Base-by-base conservation (phyloP, 2,113 vertebrate genomes). In the Raphicerus campestris region DNA sequence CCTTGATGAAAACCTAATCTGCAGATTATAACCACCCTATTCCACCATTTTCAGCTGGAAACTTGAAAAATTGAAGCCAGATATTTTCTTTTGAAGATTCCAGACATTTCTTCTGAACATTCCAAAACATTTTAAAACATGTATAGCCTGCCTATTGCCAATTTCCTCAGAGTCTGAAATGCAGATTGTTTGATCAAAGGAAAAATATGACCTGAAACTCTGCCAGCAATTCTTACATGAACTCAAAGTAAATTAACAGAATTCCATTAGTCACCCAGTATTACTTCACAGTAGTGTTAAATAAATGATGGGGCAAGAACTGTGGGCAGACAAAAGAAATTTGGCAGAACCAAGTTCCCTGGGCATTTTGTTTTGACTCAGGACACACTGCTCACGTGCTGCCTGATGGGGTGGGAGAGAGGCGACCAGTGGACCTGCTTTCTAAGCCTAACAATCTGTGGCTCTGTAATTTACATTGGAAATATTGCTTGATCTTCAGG, bases 191-290 rank as follows among this genome's bases (percentile, higher is more conserved):
- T 88, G 81, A 96, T 88, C 92, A 96, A 97, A 92, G 80, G 30
- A 90, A 94, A 96, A 73, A 75, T 83, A 82, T 32, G n/a, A 96
- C 70, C 73, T 63, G 35, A 15, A 22, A 84, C 26, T 75, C 92
- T 96, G 32, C 70, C 73, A 83, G 60, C 19, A 81, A 85, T 78
- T 96, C 61, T 91, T 94, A 96, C 35, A 58, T 70, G 60, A 88
- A 92, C 7, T 91, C 81, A 96, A 98, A 94, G 87, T 53, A 91
- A 96, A 89, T 86, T 45, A 87, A n/a, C 45, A 94, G 78, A 78
- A 89, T 89, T 70, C 42, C 49, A 78, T 55, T 60, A 53, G 24
- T 77, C 53, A 51, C 42, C 30, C 28, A 92, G 81, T 35, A 73
- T 80, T 83, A 73, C 47, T 66, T 75, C 45, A 61, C 13, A 73